These are phyloP conservation scores for Chunga burmeisteri DNA, from an alignment of 2,113 vertebrate species.

Conservation along the genomic window DNA sequence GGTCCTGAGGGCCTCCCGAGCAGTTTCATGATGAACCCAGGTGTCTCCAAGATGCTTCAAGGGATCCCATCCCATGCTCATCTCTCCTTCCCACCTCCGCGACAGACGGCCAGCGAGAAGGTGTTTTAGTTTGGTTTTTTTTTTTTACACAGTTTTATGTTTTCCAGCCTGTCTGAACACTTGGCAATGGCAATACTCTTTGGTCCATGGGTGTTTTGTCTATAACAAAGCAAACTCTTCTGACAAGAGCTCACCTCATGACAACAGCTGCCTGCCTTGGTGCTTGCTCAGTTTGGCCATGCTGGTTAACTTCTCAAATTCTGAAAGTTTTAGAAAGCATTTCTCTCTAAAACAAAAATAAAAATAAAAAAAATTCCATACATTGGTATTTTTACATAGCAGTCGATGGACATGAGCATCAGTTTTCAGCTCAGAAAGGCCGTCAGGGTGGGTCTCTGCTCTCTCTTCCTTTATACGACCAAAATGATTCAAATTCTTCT, in stretches of 20 bases:
- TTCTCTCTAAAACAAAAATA: neutral
- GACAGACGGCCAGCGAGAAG: neutral
- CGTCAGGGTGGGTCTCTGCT: neutral
- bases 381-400: neutral
- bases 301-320: neutral
- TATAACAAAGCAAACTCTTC: neutral
- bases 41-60: neutral
- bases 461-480: neutral
- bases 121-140: too few species aligned
- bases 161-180: neutral
- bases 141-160: neutral
- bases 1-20: neutral
- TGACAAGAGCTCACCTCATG: neutral
- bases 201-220: neutral
- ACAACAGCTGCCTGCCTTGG: neutral
- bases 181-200: neutral
- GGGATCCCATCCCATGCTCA: neutral
- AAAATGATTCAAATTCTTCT: neutral
- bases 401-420: neutral
- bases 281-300: neutral
- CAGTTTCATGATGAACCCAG: neutral
- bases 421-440: neutral
- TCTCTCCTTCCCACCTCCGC: neutral
- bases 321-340: neutral
- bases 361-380: neutral